Evolutionary conservation across 2,888 invertebrate genomes (phyloP).

Genomic region (Coelinius sp.): DNA sequence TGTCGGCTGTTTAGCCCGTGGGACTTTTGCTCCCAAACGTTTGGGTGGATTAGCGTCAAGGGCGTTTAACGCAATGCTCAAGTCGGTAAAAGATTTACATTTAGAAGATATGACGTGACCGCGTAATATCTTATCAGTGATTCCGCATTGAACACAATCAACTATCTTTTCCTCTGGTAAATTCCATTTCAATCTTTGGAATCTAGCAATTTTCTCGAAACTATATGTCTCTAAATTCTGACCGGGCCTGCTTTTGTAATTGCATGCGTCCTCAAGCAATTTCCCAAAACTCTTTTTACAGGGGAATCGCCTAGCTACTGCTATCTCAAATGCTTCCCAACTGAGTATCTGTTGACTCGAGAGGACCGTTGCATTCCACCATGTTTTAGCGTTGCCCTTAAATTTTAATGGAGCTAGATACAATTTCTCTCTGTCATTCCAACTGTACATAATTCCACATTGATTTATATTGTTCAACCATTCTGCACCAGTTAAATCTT

Average conservation of each 20-base stretch:
- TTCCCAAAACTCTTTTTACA: conserved; percentile 11
- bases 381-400: conserved; percentile 21
- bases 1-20: background rate
- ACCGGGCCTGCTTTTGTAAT: conserved; percentile 9
- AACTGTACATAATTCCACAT: conserved; percentile 10
- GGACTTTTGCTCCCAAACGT: too few relatives aligned
- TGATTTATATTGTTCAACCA: conserved; percentile 10
- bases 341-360: background rate
- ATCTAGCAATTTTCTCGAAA: too few relatives aligned
- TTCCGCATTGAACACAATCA: too few relatives aligned
- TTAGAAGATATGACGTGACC: too few relatives aligned
- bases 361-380: background rate
- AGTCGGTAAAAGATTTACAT: too few relatives aligned
- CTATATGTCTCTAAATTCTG: conserved; percentile 6
- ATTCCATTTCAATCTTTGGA: too few relatives aligned
- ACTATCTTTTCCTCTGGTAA: too few relatives aligned
- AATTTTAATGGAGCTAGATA: conserved; percentile 12
- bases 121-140: too few relatives aligned
- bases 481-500: background rate
- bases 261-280: conserved; percentile 12
- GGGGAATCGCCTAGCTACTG: conserved; percentile 15
- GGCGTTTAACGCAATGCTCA: too few relatives aligned
- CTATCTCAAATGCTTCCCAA: conserved; percentile 15
- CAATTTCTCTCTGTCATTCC: conserved; percentile 9
- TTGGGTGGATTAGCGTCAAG: too few relatives aligned